Percentiles rank a stretch among this genome's conserved stretches.
These are phyloP conservation scores for Sebastes diploproa DNA, from an alignment of 2,797 vertebrate species.

Conservation along the genomic window DNA sequence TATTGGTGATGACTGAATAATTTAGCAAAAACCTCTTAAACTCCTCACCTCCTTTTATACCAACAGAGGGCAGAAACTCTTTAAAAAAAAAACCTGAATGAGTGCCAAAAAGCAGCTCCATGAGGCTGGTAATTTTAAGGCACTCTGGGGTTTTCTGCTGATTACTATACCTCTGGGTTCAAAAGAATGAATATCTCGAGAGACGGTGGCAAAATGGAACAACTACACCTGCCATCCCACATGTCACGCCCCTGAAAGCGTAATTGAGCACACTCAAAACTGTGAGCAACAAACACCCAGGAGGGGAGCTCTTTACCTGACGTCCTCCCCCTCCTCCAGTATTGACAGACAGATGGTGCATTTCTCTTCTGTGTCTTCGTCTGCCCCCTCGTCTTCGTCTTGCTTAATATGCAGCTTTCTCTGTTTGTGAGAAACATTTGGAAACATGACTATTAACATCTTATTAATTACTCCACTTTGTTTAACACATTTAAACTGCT, in stretches of 20 bases:
- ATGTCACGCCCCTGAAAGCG: constrained; percentile 23
- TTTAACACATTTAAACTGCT: constrained; percentile 35
- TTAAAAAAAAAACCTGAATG: constrained; percentile 14
- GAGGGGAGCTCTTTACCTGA: constrained; percentile 69
- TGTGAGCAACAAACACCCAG: constrained; percentile 18
- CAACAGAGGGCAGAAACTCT: constrained; percentile 76
- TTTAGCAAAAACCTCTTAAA: background rate
- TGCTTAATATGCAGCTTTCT: constrained; percentile 98
- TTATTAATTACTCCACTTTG: constrained; percentile 7
- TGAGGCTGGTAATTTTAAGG: constrained; percentile 61
- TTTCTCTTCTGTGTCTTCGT: constrained; percentile 99
- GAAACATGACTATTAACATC: constrained; percentile 27
- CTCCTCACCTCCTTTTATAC: background rate
- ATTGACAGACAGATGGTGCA: constrained; percentile 99
- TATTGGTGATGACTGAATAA: background rate
- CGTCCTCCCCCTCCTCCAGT: constrained; percentile 96
- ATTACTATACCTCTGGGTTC: constrained; percentile 64
- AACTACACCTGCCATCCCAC: constrained; percentile 36
- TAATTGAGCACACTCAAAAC: constrained; percentile 38
- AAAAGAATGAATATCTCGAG: constrained; percentile 34
- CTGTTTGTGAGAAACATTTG: constrained; percentile 81
- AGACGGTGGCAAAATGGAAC: constrained; percentile 32
- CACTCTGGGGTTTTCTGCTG: constrained; percentile 66
- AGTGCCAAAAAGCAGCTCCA: constrained; percentile 56
- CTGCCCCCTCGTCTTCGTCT: constrained; percentile 94